A percentile compares a stretch with the other conserved stretches of the same genome.
Conservation (phyloP, 2,888 invertebrate genomes). For the Acronicta psi region DNA sequence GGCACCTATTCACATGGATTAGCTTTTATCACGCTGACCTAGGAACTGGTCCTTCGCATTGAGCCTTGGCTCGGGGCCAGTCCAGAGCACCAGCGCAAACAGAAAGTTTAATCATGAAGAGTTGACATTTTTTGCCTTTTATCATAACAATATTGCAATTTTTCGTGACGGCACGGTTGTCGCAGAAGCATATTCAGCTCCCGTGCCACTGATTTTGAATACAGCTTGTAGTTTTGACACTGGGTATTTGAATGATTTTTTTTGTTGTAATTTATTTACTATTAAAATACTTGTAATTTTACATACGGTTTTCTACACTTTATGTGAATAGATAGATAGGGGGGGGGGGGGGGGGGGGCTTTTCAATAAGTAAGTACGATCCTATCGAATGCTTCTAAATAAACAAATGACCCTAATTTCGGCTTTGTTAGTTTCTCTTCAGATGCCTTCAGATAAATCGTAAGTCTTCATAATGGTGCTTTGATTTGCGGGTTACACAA, state of each 20-base stretch:
- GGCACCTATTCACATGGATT: slow-evolving; percentile 16
- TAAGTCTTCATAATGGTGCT: slow-evolving; percentile 12
- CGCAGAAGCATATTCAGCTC: too few relatives aligned
- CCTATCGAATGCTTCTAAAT: not conserved
- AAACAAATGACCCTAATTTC: not conserved
- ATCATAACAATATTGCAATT: too few relatives aligned
- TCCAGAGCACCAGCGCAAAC: not conserved
- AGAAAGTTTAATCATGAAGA: slow-evolving; percentile 8
- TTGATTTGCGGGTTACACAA: slow-evolving; percentile 23
- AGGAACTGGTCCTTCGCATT: not conserved
- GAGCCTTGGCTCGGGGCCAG: slow-evolving; percentile 19
- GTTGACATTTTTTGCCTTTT: not conserved
- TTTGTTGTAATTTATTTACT: too few relatives aligned
- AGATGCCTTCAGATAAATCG: slow-evolving; percentile 1
- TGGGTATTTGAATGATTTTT: too few relatives aligned
- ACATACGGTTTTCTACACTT: too few relatives aligned
- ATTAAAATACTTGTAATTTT: too few relatives aligned
- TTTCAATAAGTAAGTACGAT: too few relatives aligned
- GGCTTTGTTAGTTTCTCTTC: not conserved
- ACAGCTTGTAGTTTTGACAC: too few relatives aligned
- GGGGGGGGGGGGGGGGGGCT: too few relatives aligned
- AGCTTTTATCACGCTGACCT: slow-evolving; percentile 22
- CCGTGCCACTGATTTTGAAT: too few relatives aligned
- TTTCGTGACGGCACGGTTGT: too few relatives aligned
- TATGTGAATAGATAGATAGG: too few relatives aligned